Base-by-base conservation (phyloP, 2,888 invertebrate genomes). In the Blera fallax region DNA sequence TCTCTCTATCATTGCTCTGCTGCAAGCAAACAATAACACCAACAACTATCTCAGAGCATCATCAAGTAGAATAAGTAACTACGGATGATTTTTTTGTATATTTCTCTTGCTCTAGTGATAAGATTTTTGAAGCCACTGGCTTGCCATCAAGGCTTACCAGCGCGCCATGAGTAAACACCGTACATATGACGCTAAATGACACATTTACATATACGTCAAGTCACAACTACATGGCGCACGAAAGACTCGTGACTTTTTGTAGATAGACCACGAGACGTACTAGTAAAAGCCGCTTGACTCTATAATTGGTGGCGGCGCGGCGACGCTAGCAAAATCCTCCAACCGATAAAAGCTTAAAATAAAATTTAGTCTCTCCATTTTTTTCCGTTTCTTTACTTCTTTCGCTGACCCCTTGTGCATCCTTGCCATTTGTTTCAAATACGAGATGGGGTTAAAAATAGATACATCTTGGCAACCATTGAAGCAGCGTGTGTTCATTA, bases 351-450 rank as follows among this genome's bases (percentile, higher is more conserved):
- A 81, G 54, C 37, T 62, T 70, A 56, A 62, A 74, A 52, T 74
- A 62, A 34, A 52, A 52, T 64, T 29, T 50, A 18, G 29, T 58
- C 14, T 52, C 32, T 60, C 27, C 5, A 18, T 7, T 2, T 32
- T 52, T 54, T 43, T 40, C 16, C 34, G 8, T 34, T 50, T 29
- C 1, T 65, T 50, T 34, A 37, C 43, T 65, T 73, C 27, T 76
- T 50, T 67, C 60, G 50, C 40, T 76, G 74, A 84, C 80, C 84
- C 84, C 58, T 62, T 65, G 67, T 70, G 84, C 74, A 84, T 80
- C 74, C 78, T 79, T 69, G 78, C 78, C 78, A 83, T 83, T 83
- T 83, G 67, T 60, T 48, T 64, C 40, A 58, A 67, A 62, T 40
- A 34, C 48, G 60, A 83, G 60, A 78, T 78, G 14, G 16, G n/a